Conservation (phyloP, 1,140 invertebrate species). For the Diabrotica undecimpunctata region DNA sequence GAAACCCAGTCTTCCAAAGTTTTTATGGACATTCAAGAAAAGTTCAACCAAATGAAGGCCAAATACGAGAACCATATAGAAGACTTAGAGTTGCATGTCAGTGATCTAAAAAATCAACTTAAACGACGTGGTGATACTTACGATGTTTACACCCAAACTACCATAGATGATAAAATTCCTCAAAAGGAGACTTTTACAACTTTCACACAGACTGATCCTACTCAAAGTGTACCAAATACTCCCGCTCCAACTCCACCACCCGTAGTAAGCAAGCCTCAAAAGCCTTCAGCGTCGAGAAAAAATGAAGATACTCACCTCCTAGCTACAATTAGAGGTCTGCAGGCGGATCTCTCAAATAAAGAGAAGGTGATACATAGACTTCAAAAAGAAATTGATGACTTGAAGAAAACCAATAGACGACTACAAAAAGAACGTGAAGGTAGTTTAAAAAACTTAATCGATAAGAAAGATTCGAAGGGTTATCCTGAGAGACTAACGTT, state of each 20-base stretch:
- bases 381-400: constrained; percentile 68
- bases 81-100: constrained; percentile 64
- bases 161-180: constrained; percentile 26
- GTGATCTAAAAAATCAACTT: constrained; percentile 43
- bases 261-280: constrained; percentile 16
- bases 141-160: constrained; percentile 12
- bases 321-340: constrained; percentile 72
- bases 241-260: not conserved
- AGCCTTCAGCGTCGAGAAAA: constrained; percentile 21
- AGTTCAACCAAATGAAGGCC: constrained; percentile 69
- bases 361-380: constrained; percentile 67
- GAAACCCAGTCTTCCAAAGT: constrained; percentile 66
- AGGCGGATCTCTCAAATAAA: constrained; percentile 66
- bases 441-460: constrained; percentile 48
- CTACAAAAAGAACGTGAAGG: constrained; percentile 71
- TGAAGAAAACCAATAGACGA: constrained; percentile 68
- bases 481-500: constrained; percentile 40
- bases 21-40: constrained; percentile 65
- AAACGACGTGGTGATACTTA: constrained; percentile 30
- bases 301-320: constrained; percentile 73
- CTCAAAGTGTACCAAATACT: not conserved
- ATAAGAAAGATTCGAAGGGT: constrained; percentile 42
- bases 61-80: constrained; percentile 71
- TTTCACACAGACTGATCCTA: constrained; percentile 31
- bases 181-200: constrained; percentile 39